These are phyloP conservation scores for Notodonta ziczac DNA, from an alignment of 2,888 invertebrate species.

Conservation along the genomic window DNA sequence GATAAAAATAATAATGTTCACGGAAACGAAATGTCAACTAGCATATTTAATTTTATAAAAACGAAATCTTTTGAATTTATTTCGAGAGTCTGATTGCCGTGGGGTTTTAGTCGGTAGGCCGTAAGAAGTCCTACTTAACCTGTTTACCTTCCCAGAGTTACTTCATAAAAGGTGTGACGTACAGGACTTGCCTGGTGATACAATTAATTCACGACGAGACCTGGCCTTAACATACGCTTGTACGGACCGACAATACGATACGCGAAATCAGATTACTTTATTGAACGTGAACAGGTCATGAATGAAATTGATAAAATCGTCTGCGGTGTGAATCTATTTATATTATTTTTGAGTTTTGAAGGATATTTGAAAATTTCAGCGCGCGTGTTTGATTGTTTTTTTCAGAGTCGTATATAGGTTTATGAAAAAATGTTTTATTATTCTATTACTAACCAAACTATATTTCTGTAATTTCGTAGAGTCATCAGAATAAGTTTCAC, in stretches of 20 bases:
- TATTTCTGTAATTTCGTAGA: neutral
- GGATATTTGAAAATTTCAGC: conserved; percentile 21
- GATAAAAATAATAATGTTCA: no score
- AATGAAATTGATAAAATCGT: conserved; percentile 77
- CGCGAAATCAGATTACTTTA: conserved; percentile 76
- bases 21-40: no score
- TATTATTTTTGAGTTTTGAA: conserved; percentile 45
- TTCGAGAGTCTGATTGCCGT: no score
- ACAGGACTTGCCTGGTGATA: no score
- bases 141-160: no score
- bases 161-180: no score
- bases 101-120: no score
- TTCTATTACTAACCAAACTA: no score
- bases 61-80: no score
- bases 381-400: conserved; percentile 36
- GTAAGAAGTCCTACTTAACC: no score
- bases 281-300: conserved; percentile 69
- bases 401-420: conserved; percentile 21
- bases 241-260: conserved; percentile 63
- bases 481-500: neutral
- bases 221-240: conserved; percentile 40
- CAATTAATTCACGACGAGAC: conserved; percentile 5
- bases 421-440: no score
- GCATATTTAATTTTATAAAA: no score
- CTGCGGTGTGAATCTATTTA: conserved; percentile 61